Base-by-base conservation (phyloP, 2,888 invertebrate species). In the Drosophila meridionalis region DNA sequence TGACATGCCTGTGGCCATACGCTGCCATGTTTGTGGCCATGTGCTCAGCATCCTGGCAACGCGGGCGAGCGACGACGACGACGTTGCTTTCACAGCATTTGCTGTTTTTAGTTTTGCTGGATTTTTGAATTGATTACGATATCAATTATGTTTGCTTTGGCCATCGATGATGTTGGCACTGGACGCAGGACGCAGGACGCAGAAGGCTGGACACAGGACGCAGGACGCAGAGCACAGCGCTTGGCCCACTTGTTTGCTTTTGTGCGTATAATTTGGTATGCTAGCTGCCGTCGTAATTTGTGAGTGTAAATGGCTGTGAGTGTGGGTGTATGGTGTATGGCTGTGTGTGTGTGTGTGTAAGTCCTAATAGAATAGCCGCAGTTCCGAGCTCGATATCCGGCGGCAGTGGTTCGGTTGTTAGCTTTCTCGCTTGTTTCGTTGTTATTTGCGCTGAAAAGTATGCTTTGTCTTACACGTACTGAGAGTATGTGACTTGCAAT, bases 91-190 rank as follows among this genome's bases (percentile, higher is more conserved):
- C 80, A 83, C 76, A 89, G 86, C 86, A 76, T 72, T 90, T 78
- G 87, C 80, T 80, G 89, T 86, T 90, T 85, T 90, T 84, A 90
- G 91, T 87, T 90, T 77, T 80, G 78, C 83, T 70, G 89, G 85
- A 90, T 90, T 90, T 90, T 91, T 90, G 90, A 90, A 90, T 90
- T 90, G 90, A 90, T 90, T 90, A 89, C 90, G 90, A 89, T 90
- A 91, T 91, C 90, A 91, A 90, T 91, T 90, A 90, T 91, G 90
- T 90, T 90, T 90, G 90, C 87, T 88, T 90, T 71, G 79, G 87
- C 77, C 89, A 86, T 77, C 73, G 83, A 79, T 69, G 74, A 59
- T 69, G 81, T 80, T 77, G 70, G 69, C 64, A 61, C 56, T 70
- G 68, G 48, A 48, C 60, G 50, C 53, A 42, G 48, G 26, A 42